Evolutionary conservation across 2,888 invertebrate genomes (phyloP).

Genomic region (Diarsia rubi): DNA sequence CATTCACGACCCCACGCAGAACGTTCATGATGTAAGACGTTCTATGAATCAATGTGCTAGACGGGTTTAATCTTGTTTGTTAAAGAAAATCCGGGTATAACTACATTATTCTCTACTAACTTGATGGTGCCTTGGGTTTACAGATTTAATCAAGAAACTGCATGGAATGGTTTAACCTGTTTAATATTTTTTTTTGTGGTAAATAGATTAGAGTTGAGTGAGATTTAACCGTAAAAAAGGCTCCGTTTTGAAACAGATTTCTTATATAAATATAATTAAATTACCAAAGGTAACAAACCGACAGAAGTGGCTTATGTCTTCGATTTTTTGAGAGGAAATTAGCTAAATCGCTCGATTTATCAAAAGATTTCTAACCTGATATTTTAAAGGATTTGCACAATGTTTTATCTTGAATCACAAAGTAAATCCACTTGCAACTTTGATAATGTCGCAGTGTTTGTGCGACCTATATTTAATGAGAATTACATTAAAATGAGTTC

Average conservation of each 20-base stretch:
- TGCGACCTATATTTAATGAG: slow-evolving; percentile 40
- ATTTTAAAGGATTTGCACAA: slow-evolving; percentile 65
- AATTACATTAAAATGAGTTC: slow-evolving; percentile 36
- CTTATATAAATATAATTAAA: slow-evolving; percentile 63
- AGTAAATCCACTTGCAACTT: slow-evolving; percentile 53
- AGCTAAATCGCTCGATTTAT: slow-evolving; percentile 66
- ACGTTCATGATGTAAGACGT: slow-evolving; percentile 91
- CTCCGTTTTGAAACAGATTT: slow-evolving; percentile 46
- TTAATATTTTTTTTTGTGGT: slow-evolving; percentile 15
- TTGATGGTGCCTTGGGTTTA: slow-evolving; percentile 69
- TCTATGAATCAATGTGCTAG: slow-evolving; percentile 48
- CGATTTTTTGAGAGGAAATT: slow-evolving; percentile 69
- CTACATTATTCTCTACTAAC: slow-evolving; percentile 65
- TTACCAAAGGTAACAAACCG: slow-evolving; percentile 70
- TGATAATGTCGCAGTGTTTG: slow-evolving; percentile 43
- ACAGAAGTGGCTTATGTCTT: slow-evolving; percentile 73
- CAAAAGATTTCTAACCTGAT: slow-evolving; percentile 66
- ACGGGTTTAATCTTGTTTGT: slow-evolving; percentile 55
- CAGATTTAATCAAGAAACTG: slow-evolving; percentile 43
- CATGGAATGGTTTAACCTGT: slow-evolving; percentile 49
- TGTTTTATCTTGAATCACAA: slow-evolving; percentile 55
- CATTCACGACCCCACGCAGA: slow-evolving; percentile 88
- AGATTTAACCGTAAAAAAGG: slow-evolving; percentile 28
- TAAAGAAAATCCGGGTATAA: slow-evolving; percentile 45
- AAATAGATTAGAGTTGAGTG: slow-evolving; percentile 8